Conservation (phyloP, 2,113 vertebrate species). For the Notiomystis cincta region DNA sequence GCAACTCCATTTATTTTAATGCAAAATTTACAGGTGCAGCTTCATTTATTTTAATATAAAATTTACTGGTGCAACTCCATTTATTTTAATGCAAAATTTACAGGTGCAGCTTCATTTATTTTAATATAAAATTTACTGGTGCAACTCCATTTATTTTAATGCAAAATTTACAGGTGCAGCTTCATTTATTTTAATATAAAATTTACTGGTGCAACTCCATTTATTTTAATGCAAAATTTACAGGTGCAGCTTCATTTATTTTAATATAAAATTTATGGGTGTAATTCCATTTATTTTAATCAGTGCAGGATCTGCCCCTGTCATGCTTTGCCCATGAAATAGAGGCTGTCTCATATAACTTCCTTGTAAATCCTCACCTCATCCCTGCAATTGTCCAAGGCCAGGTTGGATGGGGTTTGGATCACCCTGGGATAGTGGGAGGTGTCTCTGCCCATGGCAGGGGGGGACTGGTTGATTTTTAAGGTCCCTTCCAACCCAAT, state of each 20-base stretch:
- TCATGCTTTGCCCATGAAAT: not conserved
- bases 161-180: no score
- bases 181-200: not conserved
- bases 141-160: not conserved
- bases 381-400: not conserved
- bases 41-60: not conserved
- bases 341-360: not conserved
- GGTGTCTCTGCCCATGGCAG: not conserved
- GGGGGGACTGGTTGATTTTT: fast-evolving
- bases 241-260: not conserved
- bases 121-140: not conserved
- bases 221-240: not conserved
- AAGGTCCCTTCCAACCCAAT: not conserved
- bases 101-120: no score
- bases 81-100: not conserved
- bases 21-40: no score
- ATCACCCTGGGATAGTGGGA: fast-evolving
- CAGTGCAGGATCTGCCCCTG: not conserved
- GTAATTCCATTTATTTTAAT: not conserved
- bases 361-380: not conserved
- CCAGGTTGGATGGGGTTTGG: fast-evolving
- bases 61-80: not conserved
- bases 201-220: not conserved
- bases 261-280: not conserved
- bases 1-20: not conserved